A percentile compares a stretch with the other conserved stretches of the same genome.
Evolutionary conservation across 2,888 invertebrate genomes (phyloP).

Genomic region (Trilocha varians): DNA sequence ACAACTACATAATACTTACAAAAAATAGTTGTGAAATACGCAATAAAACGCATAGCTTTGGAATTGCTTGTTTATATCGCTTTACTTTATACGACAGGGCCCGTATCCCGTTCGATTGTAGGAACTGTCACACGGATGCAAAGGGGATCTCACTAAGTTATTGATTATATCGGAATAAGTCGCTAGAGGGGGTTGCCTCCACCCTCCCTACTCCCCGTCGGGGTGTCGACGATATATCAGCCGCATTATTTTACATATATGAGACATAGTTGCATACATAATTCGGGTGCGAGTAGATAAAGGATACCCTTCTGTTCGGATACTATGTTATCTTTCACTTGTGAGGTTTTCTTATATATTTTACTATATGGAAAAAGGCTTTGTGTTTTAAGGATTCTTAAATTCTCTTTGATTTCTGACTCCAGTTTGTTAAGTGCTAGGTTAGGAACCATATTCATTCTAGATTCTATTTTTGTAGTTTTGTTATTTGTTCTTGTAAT

Average conservation of each 20-base stretch:
- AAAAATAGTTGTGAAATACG: too few relatives aligned
- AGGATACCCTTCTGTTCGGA: not conserved
- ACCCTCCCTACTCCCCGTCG: slow-evolving; percentile 39
- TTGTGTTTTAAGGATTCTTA: too few relatives aligned
- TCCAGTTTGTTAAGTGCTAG: too few relatives aligned
- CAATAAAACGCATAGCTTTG: not conserved
- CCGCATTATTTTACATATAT: slow-evolving; percentile 73
- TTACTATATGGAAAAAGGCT: too few relatives aligned
- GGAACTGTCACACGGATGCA: slow-evolving; percentile 72
- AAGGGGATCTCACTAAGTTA: slow-evolving; percentile 74
- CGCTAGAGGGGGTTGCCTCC: slow-evolving; percentile 45
- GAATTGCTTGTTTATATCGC: not conserved
- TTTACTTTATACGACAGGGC: slow-evolving; percentile 16
- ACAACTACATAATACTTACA: too few relatives aligned
- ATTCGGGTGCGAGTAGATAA: slow-evolving; percentile 31
- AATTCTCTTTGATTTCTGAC: too few relatives aligned
- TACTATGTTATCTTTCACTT: not conserved
- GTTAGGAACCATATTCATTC: too few relatives aligned
- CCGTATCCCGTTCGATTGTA: slow-evolving; percentile 56
- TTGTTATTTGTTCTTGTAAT: too few relatives aligned
- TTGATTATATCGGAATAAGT: slow-evolving; percentile 75
- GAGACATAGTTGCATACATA: slow-evolving; percentile 67
- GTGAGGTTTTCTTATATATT: not conserved
- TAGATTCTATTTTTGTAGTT: too few relatives aligned
- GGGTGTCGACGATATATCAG: slow-evolving; percentile 54